A percentile compares a stretch with the other conserved stretches of the same genome.
phyloP scores from a whole-genome alignment of 1,140 invertebrate genomes.

The Uloborus diversus region DNA sequence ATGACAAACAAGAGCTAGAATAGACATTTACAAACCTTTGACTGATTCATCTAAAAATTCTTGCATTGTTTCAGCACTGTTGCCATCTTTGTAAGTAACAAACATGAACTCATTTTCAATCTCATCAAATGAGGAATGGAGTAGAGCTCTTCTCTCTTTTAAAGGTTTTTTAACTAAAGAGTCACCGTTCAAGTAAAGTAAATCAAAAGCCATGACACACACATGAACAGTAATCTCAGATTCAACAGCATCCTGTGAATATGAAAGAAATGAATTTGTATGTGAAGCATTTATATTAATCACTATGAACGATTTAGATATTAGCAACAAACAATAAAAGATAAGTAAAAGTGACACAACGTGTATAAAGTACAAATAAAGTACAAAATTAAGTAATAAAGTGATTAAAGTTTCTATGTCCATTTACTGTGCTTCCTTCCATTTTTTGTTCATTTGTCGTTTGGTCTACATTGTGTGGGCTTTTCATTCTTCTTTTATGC shows the following conservation, averaged over 20 bases:
- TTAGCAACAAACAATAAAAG: too few species aligned
- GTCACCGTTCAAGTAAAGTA: constrained; percentile 92
- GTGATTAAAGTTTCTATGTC: too few species aligned
- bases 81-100: constrained; percentile 81
- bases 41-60: constrained; percentile 96
- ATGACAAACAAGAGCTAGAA: too few species aligned
- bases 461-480: too few species aligned
- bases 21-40: constrained; percentile 75
- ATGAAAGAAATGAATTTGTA: not conserved
- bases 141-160: constrained; percentile 76
- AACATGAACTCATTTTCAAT: constrained; percentile 88
- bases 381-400: too few species aligned
- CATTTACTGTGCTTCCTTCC: too few species aligned
- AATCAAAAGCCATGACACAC: constrained; percentile 97
- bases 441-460: too few species aligned
- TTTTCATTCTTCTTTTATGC: too few species aligned
- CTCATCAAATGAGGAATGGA: constrained; percentile 76
- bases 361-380: too few species aligned
- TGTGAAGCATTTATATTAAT: too few species aligned
- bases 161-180: constrained; percentile 85
- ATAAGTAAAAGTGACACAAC: too few species aligned
- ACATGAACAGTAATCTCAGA: constrained; percentile 96
- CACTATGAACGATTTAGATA: too few species aligned
- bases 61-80: constrained; percentile 90
- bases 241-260: constrained; percentile 81